These are phyloP conservation scores for Malachius bipustulatus DNA, from an alignment of 2,888 invertebrate genomes.

Conservation along the genomic window DNA sequence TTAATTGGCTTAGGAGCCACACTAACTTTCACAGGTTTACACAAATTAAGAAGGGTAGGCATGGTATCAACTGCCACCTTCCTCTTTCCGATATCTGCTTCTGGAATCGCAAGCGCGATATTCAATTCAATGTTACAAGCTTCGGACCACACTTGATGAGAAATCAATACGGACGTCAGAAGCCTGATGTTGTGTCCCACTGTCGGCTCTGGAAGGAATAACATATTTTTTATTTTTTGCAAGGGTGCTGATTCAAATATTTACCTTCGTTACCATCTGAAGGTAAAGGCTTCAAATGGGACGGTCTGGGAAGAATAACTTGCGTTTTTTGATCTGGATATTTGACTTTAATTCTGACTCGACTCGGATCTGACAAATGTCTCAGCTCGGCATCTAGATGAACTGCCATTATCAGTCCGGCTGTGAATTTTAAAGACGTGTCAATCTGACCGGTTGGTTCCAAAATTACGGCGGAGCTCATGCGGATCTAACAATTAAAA, in stretches of 20 bases:
- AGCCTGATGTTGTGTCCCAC: slow-evolving; percentile 55
- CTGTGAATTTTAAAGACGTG: slow-evolving; percentile 78
- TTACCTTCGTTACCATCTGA: slow-evolving; percentile 36
- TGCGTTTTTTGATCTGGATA: slow-evolving; percentile 89
- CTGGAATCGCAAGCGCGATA: slow-evolving; percentile 65
- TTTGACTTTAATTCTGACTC: slow-evolving; percentile 71
- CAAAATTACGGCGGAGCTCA: slow-evolving; percentile 68
- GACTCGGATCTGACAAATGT: slow-evolving; percentile 60
- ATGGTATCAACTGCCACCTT: slow-evolving; percentile 36
- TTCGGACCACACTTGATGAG: slow-evolving; percentile 88
- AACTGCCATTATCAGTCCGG: slow-evolving; percentile 79
- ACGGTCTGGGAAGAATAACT: slow-evolving; percentile 63
- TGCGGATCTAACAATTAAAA: slow-evolving; percentile 46
- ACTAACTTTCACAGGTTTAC: slow-evolving; percentile 74
- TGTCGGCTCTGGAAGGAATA: not conserved
- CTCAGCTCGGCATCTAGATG: slow-evolving; percentile 77
- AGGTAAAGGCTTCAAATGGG: slow-evolving; percentile 62
- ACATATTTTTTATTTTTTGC: too few relatives aligned
- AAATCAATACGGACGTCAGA: slow-evolving; percentile 75
- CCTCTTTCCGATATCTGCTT: slow-evolving; percentile 39
- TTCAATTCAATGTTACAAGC: slow-evolving; percentile 80
- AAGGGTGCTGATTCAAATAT: too few relatives aligned
- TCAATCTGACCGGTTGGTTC: slow-evolving; percentile 76
- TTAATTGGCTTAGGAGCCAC: slow-evolving; percentile 84
- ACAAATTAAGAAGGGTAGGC: slow-evolving; percentile 61